Base-by-base conservation (phyloP, 2,113 vertebrate species). In the Pardalotus punctatus region DNA sequence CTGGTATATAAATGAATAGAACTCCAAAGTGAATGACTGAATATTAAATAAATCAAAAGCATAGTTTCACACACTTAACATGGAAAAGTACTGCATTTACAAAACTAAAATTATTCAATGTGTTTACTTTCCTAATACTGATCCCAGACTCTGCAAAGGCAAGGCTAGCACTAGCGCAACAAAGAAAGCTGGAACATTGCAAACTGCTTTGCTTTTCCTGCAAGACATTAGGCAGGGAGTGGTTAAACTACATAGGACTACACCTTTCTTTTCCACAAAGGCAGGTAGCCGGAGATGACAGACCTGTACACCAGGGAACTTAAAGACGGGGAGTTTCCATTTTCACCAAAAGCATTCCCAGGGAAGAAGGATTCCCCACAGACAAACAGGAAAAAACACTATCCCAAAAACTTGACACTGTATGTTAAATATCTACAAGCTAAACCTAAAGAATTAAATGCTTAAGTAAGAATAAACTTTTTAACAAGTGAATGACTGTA, bases 1-100 rank as follows among this genome's bases (percentile, higher is more conserved):
- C 42, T 33, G 27, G 29, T 83, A 58, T 88, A 85, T n/a, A 86
- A 94, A 94, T 61, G 40, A 89, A 86, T 4, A 12, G 54, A 79
- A 73, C 45, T 87, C 69, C 78, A 94, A 94, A 82, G 58, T 35
- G 38, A 93, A 93, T 31, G 33, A 51, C 0, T 86, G 71, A 93
- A 58, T 83, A 81, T 47, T 91, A 89, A 91, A 87, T 66, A 89
- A 85, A 89, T 43, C 13, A 65, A 82, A 96, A 89, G 24, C 35
- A 90, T 16, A 21, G 7, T 54, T 95, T 91, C 53, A 91, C 35
- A 72, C 16, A 43, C 43, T 66, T 81, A 19, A 47, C 87, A 31
- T 33, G 20, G 42, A 86, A 87, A 93, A 70, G 5, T 12, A 47
- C 3, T 18, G 2, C 45, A 58, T 79, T 89, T 95, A 61, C 22